These are phyloP conservation scores for Montipora cactus DNA, from an alignment of 64 coral and sea anemone species.

Conservation along the genomic window DNA sequence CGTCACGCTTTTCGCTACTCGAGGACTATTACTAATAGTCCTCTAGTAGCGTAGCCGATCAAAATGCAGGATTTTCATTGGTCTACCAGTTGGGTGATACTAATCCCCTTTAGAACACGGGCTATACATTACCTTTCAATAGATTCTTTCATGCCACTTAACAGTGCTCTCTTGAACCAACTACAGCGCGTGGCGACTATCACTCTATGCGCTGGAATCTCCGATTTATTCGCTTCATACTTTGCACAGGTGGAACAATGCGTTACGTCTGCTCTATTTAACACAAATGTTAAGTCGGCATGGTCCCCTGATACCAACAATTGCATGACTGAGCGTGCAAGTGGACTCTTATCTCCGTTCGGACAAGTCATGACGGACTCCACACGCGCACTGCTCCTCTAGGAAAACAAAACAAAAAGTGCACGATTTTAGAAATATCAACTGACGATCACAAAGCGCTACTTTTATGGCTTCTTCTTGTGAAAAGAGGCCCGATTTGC, in stretches of 20 bases:
- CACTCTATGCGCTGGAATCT: constrained; percentile 89
- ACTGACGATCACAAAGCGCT: no score
- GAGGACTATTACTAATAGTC: no score
- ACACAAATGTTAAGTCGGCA: constrained; percentile 83
- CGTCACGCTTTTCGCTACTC: no score
- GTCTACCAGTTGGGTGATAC: no score
- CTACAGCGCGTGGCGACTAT: constrained; percentile 87
- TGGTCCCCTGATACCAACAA: constrained; percentile 73
- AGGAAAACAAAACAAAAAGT: not conserved
- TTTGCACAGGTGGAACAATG: constrained; percentile 29
- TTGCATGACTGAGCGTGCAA: constrained; percentile 60
- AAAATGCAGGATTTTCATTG: no score
- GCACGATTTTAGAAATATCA: not conserved
- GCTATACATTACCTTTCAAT: constrained; percentile 75
- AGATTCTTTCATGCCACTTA: constrained; percentile 98
- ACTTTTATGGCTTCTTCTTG: no score
- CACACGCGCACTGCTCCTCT: constrained; percentile 29
- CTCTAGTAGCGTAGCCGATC: no score
- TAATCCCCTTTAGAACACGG: no score
- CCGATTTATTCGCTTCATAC: constrained; percentile 24
- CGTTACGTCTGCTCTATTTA: constrained; percentile 31
- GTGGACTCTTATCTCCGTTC: constrained; percentile 50
- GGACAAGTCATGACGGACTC: constrained; percentile 54
- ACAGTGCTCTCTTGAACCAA: constrained; percentile 90
- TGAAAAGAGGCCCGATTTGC: no score